Evolutionary conservation across 2,888 invertebrate genomes (phyloP), one percentile per base, ranked within the genome.

Genomic region (Polyommatus iphigenia): DNA sequence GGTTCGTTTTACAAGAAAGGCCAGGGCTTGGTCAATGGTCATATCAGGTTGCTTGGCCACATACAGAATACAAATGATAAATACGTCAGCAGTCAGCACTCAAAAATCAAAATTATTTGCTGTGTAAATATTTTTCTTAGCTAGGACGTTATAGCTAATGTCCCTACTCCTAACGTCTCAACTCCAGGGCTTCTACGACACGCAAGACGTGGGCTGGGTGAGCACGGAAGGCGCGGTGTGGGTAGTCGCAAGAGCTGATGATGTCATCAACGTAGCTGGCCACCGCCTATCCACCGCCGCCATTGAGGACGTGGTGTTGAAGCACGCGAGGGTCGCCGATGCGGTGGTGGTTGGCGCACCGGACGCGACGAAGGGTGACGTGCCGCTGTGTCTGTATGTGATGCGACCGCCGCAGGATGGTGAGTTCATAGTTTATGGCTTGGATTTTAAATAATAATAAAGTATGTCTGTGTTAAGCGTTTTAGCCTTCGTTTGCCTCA

Each of bases 251-350:
- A 95, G 99, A 54, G 98, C 98, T 79, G 99, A 99, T 91, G 99
- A 99, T 89, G 97, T 98, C 79, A 99, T 99, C 84, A 99, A 99
- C 88, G 99, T 99, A 0, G 98, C 99, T 0, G 99, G 99, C 0
- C 99, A 99, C 88, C 94, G 99, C 77, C 94, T 99, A 71, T 98
- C 98, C 0, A 98, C 98, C 0, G 96, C 97, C 0, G 97, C 98
- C 0, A 89, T 99, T 4, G 99, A 99, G 88, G 98, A 99, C 88
- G 98, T 98, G 0, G 96, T 98, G 15, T 89, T 98, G 71, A 95
- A 97, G n/a, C 98, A 98, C 92, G 96, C 97, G 0, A 96, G 97
- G 81, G 95, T 99, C 0, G 96, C 96, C 0, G 99, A 99, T 85
- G 97, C 97, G 0, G 97, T 98, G 0, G 99, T 99, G 0, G 96